A percentile compares a stretch with the other conserved stretches of the same genome.
Conservation (phyloP, 2,113 vertebrate species). For the Pterocles burchelli region DNA sequence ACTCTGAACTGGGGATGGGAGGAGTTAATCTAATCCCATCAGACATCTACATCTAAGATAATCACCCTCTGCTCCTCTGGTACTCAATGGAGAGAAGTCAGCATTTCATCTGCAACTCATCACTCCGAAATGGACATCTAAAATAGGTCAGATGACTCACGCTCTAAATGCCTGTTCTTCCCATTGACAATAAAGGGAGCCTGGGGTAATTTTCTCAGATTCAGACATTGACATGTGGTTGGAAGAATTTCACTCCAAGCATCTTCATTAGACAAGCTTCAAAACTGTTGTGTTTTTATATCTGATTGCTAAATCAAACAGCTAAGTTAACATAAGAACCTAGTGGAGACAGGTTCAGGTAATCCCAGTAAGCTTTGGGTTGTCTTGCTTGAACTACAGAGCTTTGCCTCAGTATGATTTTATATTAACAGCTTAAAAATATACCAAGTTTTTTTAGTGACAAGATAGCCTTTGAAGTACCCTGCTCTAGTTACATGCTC, state of each 20-base stretch:
- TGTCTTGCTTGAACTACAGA: background rate
- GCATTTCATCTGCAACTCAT: slow-evolving; percentile 39
- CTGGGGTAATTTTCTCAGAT: slow-evolving; percentile 28
- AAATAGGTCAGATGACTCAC: slow-evolving; percentile 55
- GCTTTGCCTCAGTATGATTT: background rate
- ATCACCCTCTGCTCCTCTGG: background rate
- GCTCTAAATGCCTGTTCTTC: background rate
- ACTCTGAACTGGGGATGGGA: background rate
- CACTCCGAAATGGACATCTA: slow-evolving; percentile 18
- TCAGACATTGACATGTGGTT: background rate
- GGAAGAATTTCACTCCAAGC: background rate
- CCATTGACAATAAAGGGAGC: slow-evolving; percentile 8
- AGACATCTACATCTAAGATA: background rate
- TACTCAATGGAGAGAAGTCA: background rate
- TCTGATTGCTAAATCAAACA: background rate
- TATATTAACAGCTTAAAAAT: background rate
- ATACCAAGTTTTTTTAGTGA: background rate
- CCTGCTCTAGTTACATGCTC: background rate
- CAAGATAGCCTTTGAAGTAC: background rate
- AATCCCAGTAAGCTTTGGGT: background rate
- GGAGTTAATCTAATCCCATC: background rate
- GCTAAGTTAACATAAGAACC: background rate
- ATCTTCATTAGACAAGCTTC: background rate
- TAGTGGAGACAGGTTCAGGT: background rate
- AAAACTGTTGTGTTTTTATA: background rate